These are phyloP conservation scores for Hyles vespertilio DNA, from an alignment of 1,140 invertebrate genomes.

Conservation along the genomic window DNA sequence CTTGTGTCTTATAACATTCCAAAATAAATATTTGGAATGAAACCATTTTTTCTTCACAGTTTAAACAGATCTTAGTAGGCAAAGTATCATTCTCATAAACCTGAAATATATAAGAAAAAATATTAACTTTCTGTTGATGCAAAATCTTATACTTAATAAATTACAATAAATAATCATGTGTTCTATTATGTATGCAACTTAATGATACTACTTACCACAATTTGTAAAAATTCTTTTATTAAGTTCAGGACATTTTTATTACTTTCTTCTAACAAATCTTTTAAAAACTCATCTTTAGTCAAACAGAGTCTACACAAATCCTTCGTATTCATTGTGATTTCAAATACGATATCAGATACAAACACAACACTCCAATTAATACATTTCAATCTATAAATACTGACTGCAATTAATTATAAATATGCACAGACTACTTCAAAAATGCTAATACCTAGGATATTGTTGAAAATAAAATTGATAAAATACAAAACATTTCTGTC, in stretches of 20 bases:
- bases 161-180: neutral
- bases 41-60: constrained; percentile 64
- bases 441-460: no score
- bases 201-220: constrained; percentile 43
- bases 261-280: constrained; percentile 57
- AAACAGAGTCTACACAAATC: constrained; percentile 69
- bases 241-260: constrained; percentile 59
- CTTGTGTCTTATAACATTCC: constrained; percentile 62
- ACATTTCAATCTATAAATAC: no score
- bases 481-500: no score
- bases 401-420: no score
- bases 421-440: no score
- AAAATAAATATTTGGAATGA: constrained; percentile 63
- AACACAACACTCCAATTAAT: no score
- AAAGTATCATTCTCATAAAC: constrained; percentile 49
- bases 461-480: no score
- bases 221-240: constrained; percentile 58
- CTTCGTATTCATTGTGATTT: constrained; percentile 49
- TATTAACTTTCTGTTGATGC: neutral
- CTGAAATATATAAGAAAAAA: constrained; percentile 29
- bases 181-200: neutral
- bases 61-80: constrained; percentile 61
- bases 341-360: neutral
- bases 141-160: no score
- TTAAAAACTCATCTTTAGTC: constrained; percentile 53